Conservation (phyloP, 1,140 invertebrate species). For the Steinernema khuongi region DNA sequence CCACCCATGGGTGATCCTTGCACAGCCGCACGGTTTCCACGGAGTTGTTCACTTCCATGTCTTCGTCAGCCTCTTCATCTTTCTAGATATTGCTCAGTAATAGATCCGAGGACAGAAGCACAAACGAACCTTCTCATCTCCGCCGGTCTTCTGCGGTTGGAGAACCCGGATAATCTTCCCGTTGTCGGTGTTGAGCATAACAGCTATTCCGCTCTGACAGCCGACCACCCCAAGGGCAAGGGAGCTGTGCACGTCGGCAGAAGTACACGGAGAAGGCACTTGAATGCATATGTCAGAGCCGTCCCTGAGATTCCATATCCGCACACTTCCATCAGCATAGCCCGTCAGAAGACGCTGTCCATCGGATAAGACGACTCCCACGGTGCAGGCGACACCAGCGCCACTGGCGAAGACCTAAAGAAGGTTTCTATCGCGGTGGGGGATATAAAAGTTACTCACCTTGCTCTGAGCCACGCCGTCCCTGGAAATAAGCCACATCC, state of each 20-base stretch:
- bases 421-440: background rate
- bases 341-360: constrained; percentile 36
- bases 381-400: constrained; percentile 31
- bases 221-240: background rate
- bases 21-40: background rate
- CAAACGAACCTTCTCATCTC: background rate
- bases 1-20: background rate
- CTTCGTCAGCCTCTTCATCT: background rate
- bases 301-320: constrained; percentile 13
- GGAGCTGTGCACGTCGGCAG: background rate
- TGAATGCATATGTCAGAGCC: background rate
- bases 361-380: constrained; percentile 33
- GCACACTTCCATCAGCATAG: constrained; percentile 35
- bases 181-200: background rate
- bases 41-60: background rate
- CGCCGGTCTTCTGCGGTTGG: background rate
- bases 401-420: constrained; percentile 29
- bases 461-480: constrained; percentile 40
- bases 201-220: background rate
- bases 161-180: background rate
- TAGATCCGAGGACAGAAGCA: no score
- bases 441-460: constrained; percentile 4
- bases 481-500: constrained; percentile 42
- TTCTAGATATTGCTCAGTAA: no score
- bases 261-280: background rate